These are phyloP conservation scores for Catharus minimus DNA, from an alignment of 2,113 vertebrate species.

Conservation along the genomic window DNA sequence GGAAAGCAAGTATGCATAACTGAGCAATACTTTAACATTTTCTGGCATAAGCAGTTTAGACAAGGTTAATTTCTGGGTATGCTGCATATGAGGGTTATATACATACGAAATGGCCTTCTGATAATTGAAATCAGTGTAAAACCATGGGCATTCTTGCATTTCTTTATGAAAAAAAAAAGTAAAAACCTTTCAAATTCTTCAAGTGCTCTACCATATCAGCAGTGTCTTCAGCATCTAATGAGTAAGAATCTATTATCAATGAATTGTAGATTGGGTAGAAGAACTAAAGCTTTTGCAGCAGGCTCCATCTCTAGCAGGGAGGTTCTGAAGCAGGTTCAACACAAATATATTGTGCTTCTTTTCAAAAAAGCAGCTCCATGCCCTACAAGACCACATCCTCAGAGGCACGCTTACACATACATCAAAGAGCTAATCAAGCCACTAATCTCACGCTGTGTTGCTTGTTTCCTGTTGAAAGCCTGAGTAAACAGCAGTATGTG, in stretches of 20 bases:
- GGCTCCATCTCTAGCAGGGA: not conserved
- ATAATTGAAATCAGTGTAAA: not conserved
- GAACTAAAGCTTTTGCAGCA: not conserved
- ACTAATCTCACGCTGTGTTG: not conserved
- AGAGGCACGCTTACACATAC: not conserved
- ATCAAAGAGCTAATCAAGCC: slow-evolving; percentile 4
- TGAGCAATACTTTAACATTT: not conserved
- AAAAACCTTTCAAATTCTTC: not conserved
- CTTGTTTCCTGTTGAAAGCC: not conserved
- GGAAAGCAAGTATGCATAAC: not conserved
- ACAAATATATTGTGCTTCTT: not conserved
- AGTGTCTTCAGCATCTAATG: not conserved
- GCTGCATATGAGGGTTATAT: not conserved
- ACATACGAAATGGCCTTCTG: not conserved
- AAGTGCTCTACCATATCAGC: not conserved
- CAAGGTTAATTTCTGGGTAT: not conserved
- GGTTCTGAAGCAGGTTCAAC: not conserved
- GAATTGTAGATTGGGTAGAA: not conserved
- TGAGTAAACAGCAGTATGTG: not conserved
- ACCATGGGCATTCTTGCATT: not conserved
- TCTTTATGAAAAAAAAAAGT: not conserved
- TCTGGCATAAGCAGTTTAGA: not conserved
- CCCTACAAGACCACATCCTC: not conserved
- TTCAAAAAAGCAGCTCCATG: not conserved
- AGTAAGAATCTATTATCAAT: not conserved